These are phyloP conservation scores for Portunus trituberculatus DNA, from an alignment of 1,140 invertebrate genomes.

Conservation along the genomic window DNA sequence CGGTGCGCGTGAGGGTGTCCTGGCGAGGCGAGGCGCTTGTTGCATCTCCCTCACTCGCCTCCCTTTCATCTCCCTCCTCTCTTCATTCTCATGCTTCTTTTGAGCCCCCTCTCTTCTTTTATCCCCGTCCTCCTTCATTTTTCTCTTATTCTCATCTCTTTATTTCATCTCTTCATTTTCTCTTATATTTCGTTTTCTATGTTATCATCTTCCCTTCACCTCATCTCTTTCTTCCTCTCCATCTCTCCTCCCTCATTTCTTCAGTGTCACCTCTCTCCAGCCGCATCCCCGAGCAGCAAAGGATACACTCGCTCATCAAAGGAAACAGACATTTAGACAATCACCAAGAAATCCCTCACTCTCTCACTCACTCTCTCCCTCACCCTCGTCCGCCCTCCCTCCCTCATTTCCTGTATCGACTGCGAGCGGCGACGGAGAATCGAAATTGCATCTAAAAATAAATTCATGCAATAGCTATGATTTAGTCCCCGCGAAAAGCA, in stretches of 20 bases:
- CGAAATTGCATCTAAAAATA: slow-evolving; percentile 69
- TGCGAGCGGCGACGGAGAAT: slow-evolving; percentile 28
- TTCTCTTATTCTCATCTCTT: not conserved
- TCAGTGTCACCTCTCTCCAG: not conserved
- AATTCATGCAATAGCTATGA: slow-evolving; percentile 71
- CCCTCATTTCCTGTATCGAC: not conserved
- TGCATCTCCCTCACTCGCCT: not conserved
- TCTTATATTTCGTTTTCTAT: not conserved
- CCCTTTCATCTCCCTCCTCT: slow-evolving; percentile 27
- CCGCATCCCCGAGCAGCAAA: not conserved
- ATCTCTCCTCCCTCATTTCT: not conserved
- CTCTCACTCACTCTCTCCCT: not conserved
- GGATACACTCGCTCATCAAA: not conserved
- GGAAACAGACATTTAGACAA: not conserved
- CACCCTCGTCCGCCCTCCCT: not conserved
- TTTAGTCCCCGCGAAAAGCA: slow-evolving; percentile 63
- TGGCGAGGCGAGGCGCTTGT: not conserved
- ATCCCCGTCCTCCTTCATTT: not conserved
- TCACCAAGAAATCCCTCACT: not conserved
- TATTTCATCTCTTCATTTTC: not conserved
- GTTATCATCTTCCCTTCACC: not conserved
- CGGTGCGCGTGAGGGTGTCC: too few species aligned
- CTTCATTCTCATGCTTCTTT: not conserved
- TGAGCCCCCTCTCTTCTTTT: not conserved
- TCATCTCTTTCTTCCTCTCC: not conserved